Percentiles rank a stretch among this genome's conserved stretches.
These are phyloP conservation scores for Colaptes auratus DNA, from an alignment of 2,113 vertebrate species.

Conservation along the genomic window DNA sequence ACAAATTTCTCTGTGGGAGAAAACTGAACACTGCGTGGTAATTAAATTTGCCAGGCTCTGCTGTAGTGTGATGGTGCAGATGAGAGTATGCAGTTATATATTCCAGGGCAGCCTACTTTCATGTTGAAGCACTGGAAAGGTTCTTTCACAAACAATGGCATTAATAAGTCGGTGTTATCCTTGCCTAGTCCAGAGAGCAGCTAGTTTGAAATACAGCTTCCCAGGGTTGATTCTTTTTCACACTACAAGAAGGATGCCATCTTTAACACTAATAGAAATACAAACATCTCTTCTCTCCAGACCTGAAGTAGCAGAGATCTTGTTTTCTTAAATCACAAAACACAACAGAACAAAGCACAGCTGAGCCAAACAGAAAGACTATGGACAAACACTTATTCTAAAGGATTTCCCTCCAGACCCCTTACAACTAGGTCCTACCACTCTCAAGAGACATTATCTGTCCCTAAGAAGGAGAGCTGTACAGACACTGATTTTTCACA, in stretches of 20 bases:
- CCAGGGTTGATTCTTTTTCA: neutral
- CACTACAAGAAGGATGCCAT: neutral
- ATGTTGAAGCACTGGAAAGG: neutral
- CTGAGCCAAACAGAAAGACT: neutral
- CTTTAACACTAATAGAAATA: neutral
- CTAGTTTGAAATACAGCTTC: neutral
- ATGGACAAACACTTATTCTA: neutral
- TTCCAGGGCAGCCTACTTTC: neutral
- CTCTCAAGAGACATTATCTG: neutral
- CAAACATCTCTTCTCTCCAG: neutral
- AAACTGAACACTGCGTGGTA: neutral
- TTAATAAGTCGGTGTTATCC: neutral
- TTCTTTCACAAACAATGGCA: neutral
- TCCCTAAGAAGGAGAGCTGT: neutral
- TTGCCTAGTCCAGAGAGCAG: neutral
- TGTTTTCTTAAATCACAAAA: neutral
- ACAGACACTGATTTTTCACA: neutral
- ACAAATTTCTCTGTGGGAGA: constrained; percentile 21
- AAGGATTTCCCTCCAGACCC: neutral
- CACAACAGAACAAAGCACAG: neutral
- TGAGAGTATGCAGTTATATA: neutral
- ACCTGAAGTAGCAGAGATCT: neutral
- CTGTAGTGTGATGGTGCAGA: neutral
- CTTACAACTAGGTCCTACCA: neutral
- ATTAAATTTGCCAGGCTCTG: constrained; percentile 37